Percentiles rank a stretch among this genome's conserved stretches.
These are phyloP conservation scores for Asteroscopus sphinx DNA, from an alignment of 2,888 invertebrate species.

Conservation along the genomic window DNA sequence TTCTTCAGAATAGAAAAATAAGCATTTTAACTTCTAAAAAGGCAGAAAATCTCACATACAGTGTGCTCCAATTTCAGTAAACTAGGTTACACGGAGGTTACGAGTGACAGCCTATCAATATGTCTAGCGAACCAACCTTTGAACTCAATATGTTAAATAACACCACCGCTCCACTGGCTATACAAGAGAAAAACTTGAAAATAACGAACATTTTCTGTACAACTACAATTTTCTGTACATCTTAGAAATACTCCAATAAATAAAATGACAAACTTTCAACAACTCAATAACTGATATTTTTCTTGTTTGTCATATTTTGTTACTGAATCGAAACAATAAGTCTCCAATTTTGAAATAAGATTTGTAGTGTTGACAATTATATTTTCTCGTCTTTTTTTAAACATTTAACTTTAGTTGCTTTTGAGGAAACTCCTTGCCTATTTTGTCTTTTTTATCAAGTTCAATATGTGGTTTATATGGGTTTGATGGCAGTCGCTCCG, in stretches of 20 bases:
- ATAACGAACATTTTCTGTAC: conserved; percentile 6
- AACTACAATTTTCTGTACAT: neutral
- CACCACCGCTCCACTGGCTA: neutral
- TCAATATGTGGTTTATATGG: too few relatives aligned
- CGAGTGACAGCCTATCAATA: conserved; percentile 28
- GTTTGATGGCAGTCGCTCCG: too few relatives aligned
- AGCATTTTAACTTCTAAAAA: neutral
- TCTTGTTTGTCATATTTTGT: conserved; percentile 34
- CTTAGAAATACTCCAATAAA: conserved; percentile 14
- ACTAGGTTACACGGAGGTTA: conserved; percentile 24
- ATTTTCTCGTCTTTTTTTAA: conserved; percentile 5
- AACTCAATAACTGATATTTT: conserved; percentile 16
- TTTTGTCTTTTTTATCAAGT: conserved; percentile 2
- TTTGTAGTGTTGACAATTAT: conserved; percentile 34
- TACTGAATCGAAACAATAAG: conserved; percentile 33
- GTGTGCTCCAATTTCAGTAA: conserved; percentile 6
- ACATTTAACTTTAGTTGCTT: conserved; percentile 3
- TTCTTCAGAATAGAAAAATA: too few relatives aligned
- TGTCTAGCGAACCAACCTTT: conserved; percentile 8
- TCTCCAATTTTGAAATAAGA: conserved; percentile 40
- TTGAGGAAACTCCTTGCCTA: conserved; percentile 3
- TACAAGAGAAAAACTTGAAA: neutral
- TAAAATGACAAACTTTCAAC: conserved; percentile 32
- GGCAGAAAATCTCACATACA: neutral
- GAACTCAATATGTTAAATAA: conserved; percentile 25